Evolutionary conservation across 2,888 invertebrate genomes (phyloP).

Genomic region (Notocelia uddmanniana): DNA sequence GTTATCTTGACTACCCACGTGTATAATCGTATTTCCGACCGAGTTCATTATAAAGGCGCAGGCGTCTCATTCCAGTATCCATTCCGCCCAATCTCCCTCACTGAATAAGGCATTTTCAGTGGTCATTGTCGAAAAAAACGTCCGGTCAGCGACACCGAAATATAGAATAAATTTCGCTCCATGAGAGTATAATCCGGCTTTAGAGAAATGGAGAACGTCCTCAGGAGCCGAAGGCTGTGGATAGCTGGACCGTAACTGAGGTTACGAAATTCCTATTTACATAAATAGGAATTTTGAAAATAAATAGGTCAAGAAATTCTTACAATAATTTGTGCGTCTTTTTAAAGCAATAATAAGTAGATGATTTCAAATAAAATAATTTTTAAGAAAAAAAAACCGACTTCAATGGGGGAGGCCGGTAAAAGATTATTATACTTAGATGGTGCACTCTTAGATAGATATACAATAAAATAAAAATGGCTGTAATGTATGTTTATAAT

Average conservation of each 20-base stretch:
- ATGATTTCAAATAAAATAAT: too few species aligned
- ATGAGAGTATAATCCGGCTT: constrained; percentile 80
- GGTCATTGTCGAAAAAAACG: constrained; percentile 74
- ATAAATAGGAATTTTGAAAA: constrained; percentile 18
- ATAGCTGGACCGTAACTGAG: constrained; percentile 49
- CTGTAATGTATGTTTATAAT: too few species aligned
- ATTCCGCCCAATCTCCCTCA: constrained; percentile 63
- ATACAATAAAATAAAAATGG: too few species aligned
- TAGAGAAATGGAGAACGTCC: constrained; percentile 61
- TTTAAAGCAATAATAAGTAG: too few species aligned
- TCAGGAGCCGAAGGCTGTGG: constrained; percentile 52
- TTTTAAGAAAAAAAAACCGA: too few species aligned
- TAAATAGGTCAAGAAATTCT: constrained; percentile 9
- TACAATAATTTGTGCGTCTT: background rate
- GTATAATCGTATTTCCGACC: constrained; percentile 59
- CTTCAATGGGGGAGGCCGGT: too few species aligned
- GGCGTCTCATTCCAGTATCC: constrained; percentile 53
- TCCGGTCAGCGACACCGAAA: constrained; percentile 77
- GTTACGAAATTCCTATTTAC: too few species aligned
- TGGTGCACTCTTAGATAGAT: too few species aligned
- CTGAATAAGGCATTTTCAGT: constrained; percentile 61
- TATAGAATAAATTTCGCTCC: constrained; percentile 75
- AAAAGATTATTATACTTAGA: too few species aligned
- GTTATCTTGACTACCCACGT: constrained; percentile 52
- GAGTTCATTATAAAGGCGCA: constrained; percentile 63